A percentile compares a stretch with the other conserved stretches of the same genome.
phyloP scores from a whole-genome alignment of 2,888 invertebrate genomes.

The Polylopha cassiicola region DNA sequence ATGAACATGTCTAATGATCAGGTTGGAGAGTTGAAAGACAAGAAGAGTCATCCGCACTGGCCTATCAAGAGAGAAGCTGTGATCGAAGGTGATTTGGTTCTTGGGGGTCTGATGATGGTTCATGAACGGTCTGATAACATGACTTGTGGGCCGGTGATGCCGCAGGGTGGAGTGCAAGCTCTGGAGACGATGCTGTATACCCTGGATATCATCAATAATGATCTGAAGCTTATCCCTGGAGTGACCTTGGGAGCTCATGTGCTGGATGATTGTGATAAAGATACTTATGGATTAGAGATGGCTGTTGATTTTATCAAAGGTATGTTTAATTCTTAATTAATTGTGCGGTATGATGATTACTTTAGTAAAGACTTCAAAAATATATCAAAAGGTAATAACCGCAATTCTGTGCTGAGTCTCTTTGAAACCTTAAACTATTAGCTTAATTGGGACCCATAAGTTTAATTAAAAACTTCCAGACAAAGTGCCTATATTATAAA shows the following conservation, averaged over 20 bases:
- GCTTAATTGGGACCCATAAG: too few species aligned
- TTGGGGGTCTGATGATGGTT: constrained; percentile 95
- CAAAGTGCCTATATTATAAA: too few species aligned
- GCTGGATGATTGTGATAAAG: constrained; percentile 96
- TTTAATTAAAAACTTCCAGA: too few species aligned
- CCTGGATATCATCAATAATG: constrained; percentile 85
- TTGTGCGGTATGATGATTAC: too few species aligned
- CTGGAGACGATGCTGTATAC: constrained; percentile 95
- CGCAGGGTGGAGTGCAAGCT: constrained; percentile 93
- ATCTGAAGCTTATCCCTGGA: constrained; percentile 82
- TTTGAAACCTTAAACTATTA: too few species aligned
- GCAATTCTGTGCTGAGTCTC: too few species aligned
- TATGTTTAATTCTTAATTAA: constrained; percentile 61
- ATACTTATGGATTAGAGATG: constrained; percentile 96
- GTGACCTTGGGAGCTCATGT: constrained; percentile 91
- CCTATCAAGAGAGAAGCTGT: constrained; percentile 91
- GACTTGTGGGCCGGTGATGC: constrained; percentile 96
- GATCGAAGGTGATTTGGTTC: constrained; percentile 90
- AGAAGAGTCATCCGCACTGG: constrained; percentile 77
- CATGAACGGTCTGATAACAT: constrained; percentile 92
- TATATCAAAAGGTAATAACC: too few species aligned
- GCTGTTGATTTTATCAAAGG: constrained; percentile 98
- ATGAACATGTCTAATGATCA: constrained; percentile 60
- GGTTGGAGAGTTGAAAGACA: constrained; percentile 58
- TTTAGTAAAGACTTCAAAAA: too few species aligned